phyloP scores from a whole-genome alignment of 1,140 invertebrate genomes.

The Brachionus calyciflorus region DNA sequence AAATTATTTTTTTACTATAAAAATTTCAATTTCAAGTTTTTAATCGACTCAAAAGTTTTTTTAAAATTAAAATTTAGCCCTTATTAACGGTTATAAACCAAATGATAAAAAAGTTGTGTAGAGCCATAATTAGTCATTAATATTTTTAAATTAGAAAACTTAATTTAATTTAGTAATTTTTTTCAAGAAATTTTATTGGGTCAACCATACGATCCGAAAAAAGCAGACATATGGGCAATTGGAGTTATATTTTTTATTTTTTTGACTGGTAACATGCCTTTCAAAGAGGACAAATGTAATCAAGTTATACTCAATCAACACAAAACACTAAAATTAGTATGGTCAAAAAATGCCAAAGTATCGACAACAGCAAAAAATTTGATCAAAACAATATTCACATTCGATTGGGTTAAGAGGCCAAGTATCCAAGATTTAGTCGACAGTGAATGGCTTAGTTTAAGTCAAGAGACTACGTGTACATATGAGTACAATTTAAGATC shows the following conservation, averaged over 20 bases:
- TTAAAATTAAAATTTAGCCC: too few relatives aligned
- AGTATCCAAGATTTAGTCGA: neutral
- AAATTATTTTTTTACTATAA: too few relatives aligned
- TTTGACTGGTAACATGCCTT: conserved; percentile 47
- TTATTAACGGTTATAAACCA: too few relatives aligned
- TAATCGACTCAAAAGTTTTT: too few relatives aligned
- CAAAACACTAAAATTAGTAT: conserved; percentile 3
- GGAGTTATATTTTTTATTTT: conserved; percentile 57
- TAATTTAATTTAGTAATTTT: neutral
- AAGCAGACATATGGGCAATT: conserved; percentile 60
- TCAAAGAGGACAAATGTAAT: conserved; percentile 47
- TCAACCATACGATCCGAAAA: conserved; percentile 58
- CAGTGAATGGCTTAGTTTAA: neutral
- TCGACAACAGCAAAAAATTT: conserved; percentile 1
- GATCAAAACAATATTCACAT: conserved; percentile 29
- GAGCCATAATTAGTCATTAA: too few relatives aligned
- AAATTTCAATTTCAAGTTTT: too few relatives aligned
- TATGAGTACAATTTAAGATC: conserved; percentile 34
- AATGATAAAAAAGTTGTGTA: too few relatives aligned
- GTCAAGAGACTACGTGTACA: neutral
- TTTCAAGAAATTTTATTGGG: conserved; percentile 37
- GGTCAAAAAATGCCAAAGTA: conserved; percentile 22
- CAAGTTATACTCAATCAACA: conserved; percentile 39
- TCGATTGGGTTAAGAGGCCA: conserved; percentile 35
- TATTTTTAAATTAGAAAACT: neutral